phyloP scores from a whole-genome alignment of 1,140 invertebrate species.

The Battus philenor region DNA sequence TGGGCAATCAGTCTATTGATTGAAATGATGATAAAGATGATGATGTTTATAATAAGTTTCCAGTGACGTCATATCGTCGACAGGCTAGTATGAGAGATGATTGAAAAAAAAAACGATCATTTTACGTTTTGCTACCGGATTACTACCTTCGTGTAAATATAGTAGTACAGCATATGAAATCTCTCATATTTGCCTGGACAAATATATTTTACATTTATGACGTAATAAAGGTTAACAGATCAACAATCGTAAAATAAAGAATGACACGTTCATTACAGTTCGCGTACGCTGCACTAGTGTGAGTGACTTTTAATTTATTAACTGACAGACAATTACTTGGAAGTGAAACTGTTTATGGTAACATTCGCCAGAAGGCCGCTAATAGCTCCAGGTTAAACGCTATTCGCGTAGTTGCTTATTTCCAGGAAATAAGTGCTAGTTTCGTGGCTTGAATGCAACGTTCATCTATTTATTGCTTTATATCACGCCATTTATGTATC shows the following conservation, averaged over 20 bases:
- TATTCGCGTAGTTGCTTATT: background rate
- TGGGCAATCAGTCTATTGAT: too few species aligned
- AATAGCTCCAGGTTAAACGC: background rate
- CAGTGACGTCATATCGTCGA: too few species aligned
- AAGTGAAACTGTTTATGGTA: conserved; percentile 5
- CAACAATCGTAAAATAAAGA: background rate
- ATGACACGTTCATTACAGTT: background rate
- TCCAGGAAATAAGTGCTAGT: conserved; percentile 6
- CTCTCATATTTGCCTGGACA: too few species aligned
- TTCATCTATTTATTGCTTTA: background rate
- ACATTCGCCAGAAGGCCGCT: background rate
- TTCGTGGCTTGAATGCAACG: background rate
- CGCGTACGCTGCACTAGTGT: background rate
- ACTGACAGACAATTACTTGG: conserved; percentile 5
- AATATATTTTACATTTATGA: too few species aligned
- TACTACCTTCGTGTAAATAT: too few species aligned
- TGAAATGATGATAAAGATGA: too few species aligned
- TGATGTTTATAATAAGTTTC: too few species aligned
- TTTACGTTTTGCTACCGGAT: too few species aligned
- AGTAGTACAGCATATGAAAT: too few species aligned
- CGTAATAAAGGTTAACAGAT: conserved; percentile 6
- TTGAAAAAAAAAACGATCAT: too few species aligned
- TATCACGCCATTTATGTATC: background rate
- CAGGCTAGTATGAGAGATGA: too few species aligned
- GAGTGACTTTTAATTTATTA: conserved; percentile 7